Base-by-base conservation (phyloP, 2,888 invertebrate species). In the Tridacna crocea region DNA sequence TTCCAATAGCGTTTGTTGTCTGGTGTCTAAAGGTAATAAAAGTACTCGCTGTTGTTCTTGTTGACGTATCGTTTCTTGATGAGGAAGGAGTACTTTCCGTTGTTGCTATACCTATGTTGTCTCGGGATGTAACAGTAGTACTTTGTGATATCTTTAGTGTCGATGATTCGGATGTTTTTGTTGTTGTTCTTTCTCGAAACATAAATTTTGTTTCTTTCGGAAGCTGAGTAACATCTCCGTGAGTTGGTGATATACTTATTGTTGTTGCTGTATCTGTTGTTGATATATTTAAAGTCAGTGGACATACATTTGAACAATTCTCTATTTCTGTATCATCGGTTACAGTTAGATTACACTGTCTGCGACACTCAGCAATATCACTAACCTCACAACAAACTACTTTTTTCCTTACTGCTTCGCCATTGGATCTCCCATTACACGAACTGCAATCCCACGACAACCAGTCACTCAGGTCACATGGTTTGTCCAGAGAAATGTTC, bases 371-470 rank as follows among this genome's bases (percentile, higher is more conserved):
- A 6, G 51, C 26, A 6, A 51, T 70, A 51, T 24, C 51, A 3
- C 46, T 22, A 0, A 15, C 51, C 11, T 47, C 48, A 70, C 70
- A 70, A 26, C 70, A 70, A 11, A 70, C 19, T 6, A 70, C 70
- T 51, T 51, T 70, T 19, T 70, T 17, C 11, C 70, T n/a, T 0
- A 70, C 70, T 24, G 48, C 51, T 12, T 22, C 24, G 22, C n/a
- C 47, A 51, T 70, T 48, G 17, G 22, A 8, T 24, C 26, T 12
- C 24, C 70, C 70, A 15, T 70, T 17, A 70, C 70, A 70, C 2
- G 70, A 51, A 13, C 12, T 70, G 48, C 70, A 70, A 3, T 70
- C n/a, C 70, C 70, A 70, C 15, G n/a, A 11, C 70, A 70, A 13
- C 70, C 70, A 70, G 4, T 70, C 15, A 51, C 70, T 70, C 24